A percentile compares a stretch with the other conserved stretches of the same genome.
Evolutionary conservation across 92 coral and sea anemone species (phyloP).

Genomic region (Porites rus): DNA sequence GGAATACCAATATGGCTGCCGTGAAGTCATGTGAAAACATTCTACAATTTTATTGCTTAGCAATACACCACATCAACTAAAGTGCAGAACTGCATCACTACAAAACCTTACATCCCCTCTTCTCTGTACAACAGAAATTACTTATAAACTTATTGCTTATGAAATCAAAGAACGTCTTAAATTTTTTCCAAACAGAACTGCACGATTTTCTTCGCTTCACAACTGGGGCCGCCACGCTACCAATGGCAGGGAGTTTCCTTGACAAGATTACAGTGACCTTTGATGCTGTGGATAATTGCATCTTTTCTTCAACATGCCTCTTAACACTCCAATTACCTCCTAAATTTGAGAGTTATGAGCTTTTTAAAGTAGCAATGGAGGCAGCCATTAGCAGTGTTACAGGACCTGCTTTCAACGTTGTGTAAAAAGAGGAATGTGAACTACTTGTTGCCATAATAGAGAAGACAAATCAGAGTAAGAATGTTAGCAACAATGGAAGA

Average conservation of each 20-base stretch:
- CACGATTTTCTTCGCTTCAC: conserved; percentile 42
- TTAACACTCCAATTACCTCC: conserved; percentile 19
- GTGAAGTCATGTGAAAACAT: too few species aligned
- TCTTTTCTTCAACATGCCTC: conserved; percentile 31
- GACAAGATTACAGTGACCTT: conserved; percentile 25
- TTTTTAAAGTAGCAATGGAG: conserved; percentile 10
- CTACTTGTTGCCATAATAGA: not conserved
- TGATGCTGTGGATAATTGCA: conserved; percentile 39
- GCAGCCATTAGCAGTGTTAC: conserved; percentile 4
- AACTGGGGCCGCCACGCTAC: conserved; percentile 21
- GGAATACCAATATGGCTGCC: too few species aligned
- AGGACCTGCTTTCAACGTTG: conserved; percentile 29
- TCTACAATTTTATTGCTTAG: not conserved
- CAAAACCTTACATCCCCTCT: too few species aligned
- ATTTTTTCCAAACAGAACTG: conserved; percentile 25
- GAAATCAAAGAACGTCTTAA: not conserved
- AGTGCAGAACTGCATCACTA: too few species aligned
- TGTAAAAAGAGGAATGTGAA: not conserved
- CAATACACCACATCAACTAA: too few species aligned
- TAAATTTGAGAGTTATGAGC: conserved; percentile 22
- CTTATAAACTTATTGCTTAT: not conserved
- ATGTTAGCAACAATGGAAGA: not conserved
- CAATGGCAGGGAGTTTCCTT: conserved; percentile 18
- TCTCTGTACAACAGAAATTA: too few species aligned
- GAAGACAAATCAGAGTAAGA: not conserved